Evolutionary conservation across 2,888 invertebrate species (phyloP).

Genomic region (Malachius bipustulatus): DNA sequence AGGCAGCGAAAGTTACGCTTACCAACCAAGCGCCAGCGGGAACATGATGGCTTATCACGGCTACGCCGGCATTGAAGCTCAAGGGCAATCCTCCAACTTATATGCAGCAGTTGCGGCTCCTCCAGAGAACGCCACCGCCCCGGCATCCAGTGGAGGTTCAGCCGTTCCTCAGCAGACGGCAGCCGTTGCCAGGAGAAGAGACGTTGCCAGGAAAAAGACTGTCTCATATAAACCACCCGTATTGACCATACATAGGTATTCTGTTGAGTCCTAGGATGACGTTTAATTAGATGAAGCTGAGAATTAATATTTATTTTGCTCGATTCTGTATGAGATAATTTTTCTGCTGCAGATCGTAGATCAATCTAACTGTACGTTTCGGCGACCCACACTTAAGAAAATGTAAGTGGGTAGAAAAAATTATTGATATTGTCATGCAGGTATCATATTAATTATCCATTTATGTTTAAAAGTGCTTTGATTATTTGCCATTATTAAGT

Average conservation of each 20-base stretch:
- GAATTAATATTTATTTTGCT: too few species aligned
- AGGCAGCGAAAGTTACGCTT: too few species aligned
- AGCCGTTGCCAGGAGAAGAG: constrained; percentile 16
- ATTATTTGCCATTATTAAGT: too few species aligned
- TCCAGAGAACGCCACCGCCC: constrained; percentile 15
- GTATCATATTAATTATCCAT: too few species aligned
- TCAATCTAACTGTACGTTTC: too few species aligned
- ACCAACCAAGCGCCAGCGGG: constrained; percentile 40
- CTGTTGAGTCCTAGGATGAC: constrained; percentile 7
- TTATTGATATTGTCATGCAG: too few species aligned
- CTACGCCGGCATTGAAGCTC: constrained; percentile 13
- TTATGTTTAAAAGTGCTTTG: too few species aligned
- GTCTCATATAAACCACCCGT: constrained; percentile 15
- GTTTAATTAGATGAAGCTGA: not conserved
- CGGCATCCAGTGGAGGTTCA: constrained; percentile 13
- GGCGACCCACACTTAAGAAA: too few species aligned
- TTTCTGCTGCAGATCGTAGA: too few species aligned
- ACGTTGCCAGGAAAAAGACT: constrained; percentile 13
- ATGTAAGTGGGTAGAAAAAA: too few species aligned
- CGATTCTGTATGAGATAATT: too few species aligned
- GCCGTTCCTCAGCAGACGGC: constrained; percentile 4
- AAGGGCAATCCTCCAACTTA: constrained; percentile 16
- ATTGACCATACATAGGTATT: constrained; percentile 18
- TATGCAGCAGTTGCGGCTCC: constrained; percentile 22
- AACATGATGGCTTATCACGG: constrained; percentile 25